A percentile compares a stretch with the other conserved stretches of the same genome.
phyloP scores from a whole-genome alignment of 2,113 vertebrate genomes.

The Casuarius casuarius region DNA sequence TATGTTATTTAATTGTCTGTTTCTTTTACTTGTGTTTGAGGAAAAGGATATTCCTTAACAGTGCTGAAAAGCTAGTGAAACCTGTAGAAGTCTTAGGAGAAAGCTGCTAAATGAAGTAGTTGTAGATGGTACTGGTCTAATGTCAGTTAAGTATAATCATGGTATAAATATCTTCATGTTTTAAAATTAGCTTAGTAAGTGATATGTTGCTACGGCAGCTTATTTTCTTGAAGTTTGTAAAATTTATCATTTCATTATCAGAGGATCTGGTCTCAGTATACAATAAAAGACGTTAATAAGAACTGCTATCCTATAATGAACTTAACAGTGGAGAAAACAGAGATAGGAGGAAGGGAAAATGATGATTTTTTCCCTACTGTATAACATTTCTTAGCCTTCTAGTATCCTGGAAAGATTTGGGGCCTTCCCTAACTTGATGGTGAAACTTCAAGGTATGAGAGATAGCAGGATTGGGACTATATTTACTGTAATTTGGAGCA shows the following conservation, averaged over 20 bases:
- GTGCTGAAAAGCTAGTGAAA: background rate
- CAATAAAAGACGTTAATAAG: background rate
- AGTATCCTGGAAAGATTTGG: background rate
- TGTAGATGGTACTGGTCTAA: background rate
- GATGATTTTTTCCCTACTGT: accelerated
- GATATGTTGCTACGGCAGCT: background rate
- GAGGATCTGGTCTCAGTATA: background rate
- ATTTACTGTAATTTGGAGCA: background rate
- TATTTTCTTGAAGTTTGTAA: background rate
- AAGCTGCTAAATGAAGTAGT: background rate
- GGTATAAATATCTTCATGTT: background rate
- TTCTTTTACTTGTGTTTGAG: background rate
- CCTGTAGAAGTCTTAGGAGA: background rate
- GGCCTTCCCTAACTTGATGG: background rate
- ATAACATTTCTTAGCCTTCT: background rate
- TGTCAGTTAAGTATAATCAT: background rate
- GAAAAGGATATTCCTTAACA: background rate
- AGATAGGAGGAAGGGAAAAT: background rate
- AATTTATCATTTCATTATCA: background rate
- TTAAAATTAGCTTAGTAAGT: background rate
- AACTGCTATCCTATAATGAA: background rate
- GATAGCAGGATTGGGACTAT: background rate
- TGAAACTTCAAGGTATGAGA: background rate
- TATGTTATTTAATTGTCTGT: background rate
- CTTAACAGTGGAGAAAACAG: background rate